Base-by-base conservation (phyloP, 2,888 invertebrate species). In the Anagyrus pseudococci region DNA sequence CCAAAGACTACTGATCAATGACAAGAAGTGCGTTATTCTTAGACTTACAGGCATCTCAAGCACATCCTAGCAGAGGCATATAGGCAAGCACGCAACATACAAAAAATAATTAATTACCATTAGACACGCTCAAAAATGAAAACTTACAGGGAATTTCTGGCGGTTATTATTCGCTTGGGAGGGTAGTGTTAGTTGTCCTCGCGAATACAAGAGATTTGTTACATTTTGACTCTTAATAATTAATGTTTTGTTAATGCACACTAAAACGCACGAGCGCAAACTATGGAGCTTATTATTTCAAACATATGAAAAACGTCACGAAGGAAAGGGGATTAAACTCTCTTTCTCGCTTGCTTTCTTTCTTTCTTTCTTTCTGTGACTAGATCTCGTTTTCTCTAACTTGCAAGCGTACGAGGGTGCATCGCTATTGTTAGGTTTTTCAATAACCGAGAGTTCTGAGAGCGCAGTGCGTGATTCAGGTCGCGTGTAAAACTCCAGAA, bases 41-140 rank as follows among this genome's bases (percentile, higher is more conserved):
- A 70, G 74, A 80, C 80, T 80, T 80, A 80, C 80, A 79, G 80
- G 79, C 80, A 80, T 78, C 73, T 79, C 78, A 79, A 77, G 75
- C 72, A 78, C 76, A 77, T 80, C 80, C 80, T 80, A 78, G 65
- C 60, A 67, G 75, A 67, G 72, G 75, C 77, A 74, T 76, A 29
- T 77, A 72, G 74, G 73, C 74, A 77, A 80, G 76, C 78, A 78
- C 72, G 79, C 74, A 78, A 77, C 68, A 74, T 68, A 75, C 57
- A 69, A 69, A 65, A 29, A 67, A 49, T 59, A n/a, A 62, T 67
- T 64, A 7, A 62, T 62, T 67, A 64, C 53, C 60, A 67, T 64
- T 65, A 65, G 54, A 54, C 59, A 62, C 62, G 59, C 62, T 59
- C 59, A 65, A 65, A 29, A 59, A 49, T 47, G 57, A 65, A 58